Evolutionary conservation across 2,797 vertebrate species (phyloP).

Genomic region (Onychomys torridus): DNA sequence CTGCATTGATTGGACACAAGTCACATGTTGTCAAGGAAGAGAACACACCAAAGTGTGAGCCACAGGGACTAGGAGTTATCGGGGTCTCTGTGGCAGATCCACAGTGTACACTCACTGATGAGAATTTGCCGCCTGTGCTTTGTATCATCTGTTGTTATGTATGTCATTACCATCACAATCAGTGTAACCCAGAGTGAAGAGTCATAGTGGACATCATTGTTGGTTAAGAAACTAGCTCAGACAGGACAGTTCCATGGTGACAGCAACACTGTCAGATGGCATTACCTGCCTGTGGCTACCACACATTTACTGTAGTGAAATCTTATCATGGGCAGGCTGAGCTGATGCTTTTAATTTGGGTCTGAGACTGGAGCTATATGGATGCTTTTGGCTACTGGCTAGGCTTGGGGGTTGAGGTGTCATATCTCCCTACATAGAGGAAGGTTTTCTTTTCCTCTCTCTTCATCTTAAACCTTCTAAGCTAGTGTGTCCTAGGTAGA

Average conservation of each 20-base stretch:
- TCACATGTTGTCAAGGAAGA: not conserved
- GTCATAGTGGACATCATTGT: not conserved
- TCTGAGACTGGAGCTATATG: slow-evolving; percentile 38
- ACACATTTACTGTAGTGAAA: slow-evolving; percentile 81
- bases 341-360: slow-evolving; percentile 82
- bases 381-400: slow-evolving; percentile 67
- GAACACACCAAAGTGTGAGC: not conserved
- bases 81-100: not conserved
- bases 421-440: slow-evolving; percentile 11
- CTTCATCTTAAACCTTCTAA: slow-evolving; percentile 65
- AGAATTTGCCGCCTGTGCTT: not conserved
- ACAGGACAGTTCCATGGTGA: slow-evolving; percentile 60
- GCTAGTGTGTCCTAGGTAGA: slow-evolving; percentile 56
- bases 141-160: not conserved
- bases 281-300: slow-evolving; percentile 73
- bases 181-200: slow-evolving; percentile 13
- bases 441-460: slow-evolving; percentile 62
- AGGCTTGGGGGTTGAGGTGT: not conserved
- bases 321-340: slow-evolving; percentile 75
- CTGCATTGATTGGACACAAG: not conserved
- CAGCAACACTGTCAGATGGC: slow-evolving; percentile 75
- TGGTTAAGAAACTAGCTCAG: slow-evolving; percentile 48
- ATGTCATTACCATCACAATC: not conserved
- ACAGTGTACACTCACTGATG: not conserved
- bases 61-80: not conserved